Percentiles rank a stretch among this genome's conserved stretches.
Conservation (phyloP, 2,113 vertebrate genomes). For the Spermophilus dauricus region DNA sequence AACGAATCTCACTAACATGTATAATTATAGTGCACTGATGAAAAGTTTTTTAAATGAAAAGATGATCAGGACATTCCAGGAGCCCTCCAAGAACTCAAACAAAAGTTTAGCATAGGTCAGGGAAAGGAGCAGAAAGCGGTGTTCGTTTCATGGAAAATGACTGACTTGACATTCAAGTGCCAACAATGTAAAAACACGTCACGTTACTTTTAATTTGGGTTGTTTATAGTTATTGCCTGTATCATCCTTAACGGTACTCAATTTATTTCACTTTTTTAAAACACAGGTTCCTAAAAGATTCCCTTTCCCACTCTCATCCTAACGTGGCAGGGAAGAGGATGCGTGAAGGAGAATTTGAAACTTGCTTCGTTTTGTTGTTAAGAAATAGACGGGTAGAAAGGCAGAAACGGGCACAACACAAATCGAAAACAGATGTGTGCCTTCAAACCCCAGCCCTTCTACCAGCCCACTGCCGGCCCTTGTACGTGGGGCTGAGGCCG, state of each 20-base stretch:
- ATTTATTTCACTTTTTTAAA: background rate
- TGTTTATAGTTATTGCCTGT: slow-evolving; percentile 6
- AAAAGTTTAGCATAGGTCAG: background rate
- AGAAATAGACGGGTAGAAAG: background rate
- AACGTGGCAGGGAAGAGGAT: background rate
- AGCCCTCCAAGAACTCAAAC: background rate
- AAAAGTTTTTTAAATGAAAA: background rate
- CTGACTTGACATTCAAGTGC: slow-evolving; percentile 16
- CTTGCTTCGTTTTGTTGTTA: background rate
- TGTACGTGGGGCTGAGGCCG: background rate
- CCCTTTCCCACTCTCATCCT: background rate
- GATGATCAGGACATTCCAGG: background rate
- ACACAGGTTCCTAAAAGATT: background rate
- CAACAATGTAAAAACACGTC: slow-evolving; percentile 26
- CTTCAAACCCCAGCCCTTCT: background rate
- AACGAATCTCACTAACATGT: too few relatives aligned
- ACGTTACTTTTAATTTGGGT: slow-evolving; percentile 52
- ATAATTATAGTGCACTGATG: too few relatives aligned
- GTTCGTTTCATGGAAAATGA: slow-evolving; percentile 43
- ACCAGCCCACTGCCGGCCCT: background rate
- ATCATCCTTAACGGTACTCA: background rate
- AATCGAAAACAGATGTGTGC: background rate
- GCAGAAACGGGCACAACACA: background rate
- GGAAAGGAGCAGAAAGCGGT: rapidly evolving
- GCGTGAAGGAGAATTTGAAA: background rate